A percentile compares a stretch with the other conserved stretches of the same genome.
phyloP scores from a whole-genome alignment of 1,140 invertebrate species.

The Cryptotermes secundus region DNA sequence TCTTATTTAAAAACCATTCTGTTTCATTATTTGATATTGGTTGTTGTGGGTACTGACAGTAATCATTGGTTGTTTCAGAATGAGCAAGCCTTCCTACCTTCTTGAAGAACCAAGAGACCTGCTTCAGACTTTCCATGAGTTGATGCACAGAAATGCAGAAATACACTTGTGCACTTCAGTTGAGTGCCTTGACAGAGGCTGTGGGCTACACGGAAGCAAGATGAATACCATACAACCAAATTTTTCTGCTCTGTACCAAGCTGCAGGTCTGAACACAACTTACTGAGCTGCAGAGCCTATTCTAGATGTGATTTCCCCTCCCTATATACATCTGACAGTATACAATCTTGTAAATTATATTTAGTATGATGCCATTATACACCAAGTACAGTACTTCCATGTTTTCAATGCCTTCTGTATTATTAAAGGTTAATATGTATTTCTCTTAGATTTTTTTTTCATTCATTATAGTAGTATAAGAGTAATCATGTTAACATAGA shows the following conservation, averaged over 20 bases:
- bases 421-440: neutral
- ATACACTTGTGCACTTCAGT: neutral
- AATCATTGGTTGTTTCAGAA: neutral
- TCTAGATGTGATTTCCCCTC: neutral
- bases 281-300: neutral
- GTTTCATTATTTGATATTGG: neutral
- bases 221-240: neutral
- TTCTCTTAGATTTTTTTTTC: neutral
- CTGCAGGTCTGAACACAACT: neutral
- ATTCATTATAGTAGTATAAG: neutral
- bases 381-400: neutral
- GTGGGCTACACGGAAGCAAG: neutral
- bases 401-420: neutral
- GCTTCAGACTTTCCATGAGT: neutral
- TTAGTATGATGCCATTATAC: constrained; percentile 1
- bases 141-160: neutral
- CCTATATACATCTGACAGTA: neutral
- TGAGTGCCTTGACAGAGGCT: neutral
- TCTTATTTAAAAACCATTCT: neutral
- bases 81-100: neutral
- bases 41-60: neutral
- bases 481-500: neutral
- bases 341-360: neutral
- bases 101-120: neutral
- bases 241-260: neutral